These are phyloP conservation scores for Heterotilapia buettikoferi DNA, from an alignment of 2,113 vertebrate genomes.

Conservation along the genomic window DNA sequence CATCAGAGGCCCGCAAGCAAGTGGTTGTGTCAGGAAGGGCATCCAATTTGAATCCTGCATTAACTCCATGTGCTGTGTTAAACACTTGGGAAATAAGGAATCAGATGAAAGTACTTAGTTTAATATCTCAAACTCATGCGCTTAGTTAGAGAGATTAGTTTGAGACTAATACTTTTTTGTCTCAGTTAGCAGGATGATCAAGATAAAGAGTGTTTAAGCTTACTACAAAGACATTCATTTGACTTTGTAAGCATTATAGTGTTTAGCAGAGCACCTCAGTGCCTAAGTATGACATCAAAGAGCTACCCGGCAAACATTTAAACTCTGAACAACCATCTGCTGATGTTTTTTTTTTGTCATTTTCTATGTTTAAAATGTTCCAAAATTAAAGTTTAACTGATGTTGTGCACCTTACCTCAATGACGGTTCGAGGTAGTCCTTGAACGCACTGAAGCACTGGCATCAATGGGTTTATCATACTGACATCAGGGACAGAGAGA, in stretches of 20 bases:
- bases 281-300: background rate
- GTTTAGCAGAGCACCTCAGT: background rate
- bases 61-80: background rate
- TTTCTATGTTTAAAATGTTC: background rate
- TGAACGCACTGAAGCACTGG: background rate
- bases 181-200: background rate
- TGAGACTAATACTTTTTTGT: background rate
- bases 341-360: background rate
- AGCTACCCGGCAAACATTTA: background rate
- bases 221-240: background rate
- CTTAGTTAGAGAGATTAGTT: background rate
- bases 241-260: background rate
- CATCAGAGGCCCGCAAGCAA: background rate
- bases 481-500: background rate
- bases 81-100: background rate
- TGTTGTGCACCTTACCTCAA: background rate
- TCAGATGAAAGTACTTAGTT: background rate
- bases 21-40: background rate
- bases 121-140: background rate
- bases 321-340: background rate
- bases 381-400: background rate
- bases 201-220: background rate
- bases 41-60: background rate
- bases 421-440: background rate
- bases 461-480: background rate